Evolutionary conservation across 2,113 vertebrate genomes (phyloP), one percentile per base, ranked within the genome.

Genomic region (Cavia aperea): DNA sequence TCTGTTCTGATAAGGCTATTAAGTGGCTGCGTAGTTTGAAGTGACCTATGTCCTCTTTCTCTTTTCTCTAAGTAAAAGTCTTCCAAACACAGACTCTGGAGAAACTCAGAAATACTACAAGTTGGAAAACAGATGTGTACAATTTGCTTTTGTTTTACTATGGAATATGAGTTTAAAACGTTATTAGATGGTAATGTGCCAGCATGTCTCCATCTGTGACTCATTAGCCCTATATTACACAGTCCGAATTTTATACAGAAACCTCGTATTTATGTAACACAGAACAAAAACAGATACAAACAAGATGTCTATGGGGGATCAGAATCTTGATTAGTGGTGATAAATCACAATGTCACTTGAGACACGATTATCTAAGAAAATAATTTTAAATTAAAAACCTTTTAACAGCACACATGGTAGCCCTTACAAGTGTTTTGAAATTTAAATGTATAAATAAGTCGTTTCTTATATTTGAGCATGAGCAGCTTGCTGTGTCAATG

Each of bases 161-260:
- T 82, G 92, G 96, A 96, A 97, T 97, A 96, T 95, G 97, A 97
- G 73, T 97, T 97, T 95, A 96, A 97, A 94, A 96, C 96, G 96
- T 97, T 97, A 97, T 97, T 97, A 97, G 95, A 96, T 89, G 96
- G 96, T 96, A 94, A 96, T 11, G 62, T 95, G 96, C 96, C 97
- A 97, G 96, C 95, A 94, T 96, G 95, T 95, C 97, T 96, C 97
- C 97, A 98, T 98, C 98, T 98, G 98, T 97, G 97, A 97, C 95
- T 98, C 98, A 98, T 98, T 97, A 98, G 96, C 81, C 96, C 96
- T 93, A 92, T 95, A 97, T 93, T 96, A 97, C 95, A 97, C 84
- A 95, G 96, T 93, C 94, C 81, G 94, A 95, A 87, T 96, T 97
- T 96, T 95, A 95, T 93, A 96, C 89, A 92, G 84, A 97, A 98